Conservation (phyloP, 2,113 vertebrate species). For the Python bivittatus region DNA sequence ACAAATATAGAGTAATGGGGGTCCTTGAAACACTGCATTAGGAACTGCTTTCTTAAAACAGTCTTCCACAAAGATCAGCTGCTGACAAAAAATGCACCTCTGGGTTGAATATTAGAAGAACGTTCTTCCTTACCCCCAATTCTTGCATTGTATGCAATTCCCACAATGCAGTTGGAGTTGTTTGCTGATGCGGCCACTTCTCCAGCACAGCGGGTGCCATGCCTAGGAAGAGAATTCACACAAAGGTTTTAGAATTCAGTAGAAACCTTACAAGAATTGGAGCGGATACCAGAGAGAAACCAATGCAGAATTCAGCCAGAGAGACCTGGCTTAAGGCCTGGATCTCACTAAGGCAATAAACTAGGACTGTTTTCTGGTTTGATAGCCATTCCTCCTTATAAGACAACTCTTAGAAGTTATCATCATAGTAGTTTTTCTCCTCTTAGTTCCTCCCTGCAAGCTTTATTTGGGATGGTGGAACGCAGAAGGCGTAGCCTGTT, state of each 20-base stretch:
- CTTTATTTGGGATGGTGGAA: neutral
- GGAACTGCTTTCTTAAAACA: neutral
- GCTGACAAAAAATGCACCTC: neutral
- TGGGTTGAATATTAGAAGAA: neutral
- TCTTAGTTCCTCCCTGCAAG: neutral
- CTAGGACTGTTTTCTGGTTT: neutral
- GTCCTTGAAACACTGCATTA: neutral
- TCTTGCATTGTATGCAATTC: constrained; percentile 88
- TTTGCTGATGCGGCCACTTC: constrained; percentile 90
- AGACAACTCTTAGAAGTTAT: no score
- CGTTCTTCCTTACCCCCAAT: constrained; percentile 83
- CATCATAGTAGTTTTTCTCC: neutral
- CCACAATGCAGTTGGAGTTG: constrained; percentile 91
- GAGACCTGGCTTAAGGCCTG: no score
- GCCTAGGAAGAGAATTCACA: constrained; percentile 67
- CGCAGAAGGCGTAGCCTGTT: neutral
- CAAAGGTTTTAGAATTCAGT: rapidly evolving
- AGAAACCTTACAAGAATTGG: neutral
- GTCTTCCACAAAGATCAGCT: no score
- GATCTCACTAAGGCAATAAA: neutral
- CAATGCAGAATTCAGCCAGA: neutral
- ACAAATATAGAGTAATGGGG: neutral
- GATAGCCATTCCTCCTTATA: neutral
- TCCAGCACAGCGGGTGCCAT: constrained; percentile 91
- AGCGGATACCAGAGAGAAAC: neutral